These are phyloP conservation scores for Pardosa pseudoannulata DNA, from an alignment of 2,888 invertebrate genomes.

Conservation along the genomic window DNA sequence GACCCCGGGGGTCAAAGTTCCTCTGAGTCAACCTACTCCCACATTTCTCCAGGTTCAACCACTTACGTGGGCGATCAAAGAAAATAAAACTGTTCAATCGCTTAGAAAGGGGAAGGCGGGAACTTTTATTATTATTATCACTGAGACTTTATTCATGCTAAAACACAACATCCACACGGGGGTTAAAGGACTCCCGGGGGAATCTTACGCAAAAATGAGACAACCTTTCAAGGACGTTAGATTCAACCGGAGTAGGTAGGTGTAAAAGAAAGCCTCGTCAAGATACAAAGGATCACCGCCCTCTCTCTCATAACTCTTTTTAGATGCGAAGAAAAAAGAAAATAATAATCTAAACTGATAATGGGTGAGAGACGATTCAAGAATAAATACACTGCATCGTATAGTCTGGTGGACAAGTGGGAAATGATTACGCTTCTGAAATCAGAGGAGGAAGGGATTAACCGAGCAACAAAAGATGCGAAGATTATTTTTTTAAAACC, in stretches of 20 bases:
- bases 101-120: background rate
- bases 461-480: too few species aligned
- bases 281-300: too few species aligned
- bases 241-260: background rate
- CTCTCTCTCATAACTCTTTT: too few species aligned
- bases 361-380: too few species aligned
- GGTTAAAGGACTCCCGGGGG: background rate
- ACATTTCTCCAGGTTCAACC: constrained; percentile 48
- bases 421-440: too few species aligned
- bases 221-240: background rate
- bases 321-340: too few species aligned
- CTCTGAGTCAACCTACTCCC: constrained; percentile 31
- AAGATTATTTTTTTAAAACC: too few species aligned
- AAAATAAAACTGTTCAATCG: background rate
- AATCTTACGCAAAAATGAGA: background rate
- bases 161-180: background rate
- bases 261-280: background rate
- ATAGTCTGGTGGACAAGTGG: too few species aligned
- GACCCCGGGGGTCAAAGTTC: constrained; percentile 47
- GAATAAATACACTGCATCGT: too few species aligned
- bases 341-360: too few species aligned
- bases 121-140: background rate
- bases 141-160: too few species aligned
- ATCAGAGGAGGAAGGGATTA: too few species aligned
- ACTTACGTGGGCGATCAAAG: constrained; percentile 21